Percentiles rank a stretch among this genome's conserved stretches.
Conservation (phyloP, 2,113 vertebrate species). For the Hyaena hyaena region DNA sequence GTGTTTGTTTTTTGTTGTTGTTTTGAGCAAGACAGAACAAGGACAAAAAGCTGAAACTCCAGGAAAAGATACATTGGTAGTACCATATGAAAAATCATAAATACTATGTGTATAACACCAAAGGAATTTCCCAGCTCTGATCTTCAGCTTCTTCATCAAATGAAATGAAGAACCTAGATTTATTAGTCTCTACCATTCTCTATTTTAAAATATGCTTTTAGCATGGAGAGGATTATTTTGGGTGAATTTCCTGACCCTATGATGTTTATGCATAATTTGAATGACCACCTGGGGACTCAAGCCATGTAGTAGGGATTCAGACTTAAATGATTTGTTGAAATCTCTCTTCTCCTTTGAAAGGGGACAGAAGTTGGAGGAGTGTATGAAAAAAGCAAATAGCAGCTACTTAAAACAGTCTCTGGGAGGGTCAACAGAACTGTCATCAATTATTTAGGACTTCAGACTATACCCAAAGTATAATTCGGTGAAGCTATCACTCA, state of each 20-base stretch:
- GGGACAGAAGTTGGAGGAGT: background rate
- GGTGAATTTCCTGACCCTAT: background rate
- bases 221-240: background rate
- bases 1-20: background rate
- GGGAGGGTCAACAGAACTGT: background rate
- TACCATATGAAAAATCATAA: background rate
- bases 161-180: background rate
- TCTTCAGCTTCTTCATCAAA: background rate
- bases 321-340: background rate
- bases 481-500: background rate
- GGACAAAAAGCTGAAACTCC: background rate
- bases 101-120: background rate
- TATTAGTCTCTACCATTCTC: background rate
- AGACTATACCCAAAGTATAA: background rate
- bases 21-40: background rate
- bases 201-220: background rate
- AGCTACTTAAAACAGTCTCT: background rate
- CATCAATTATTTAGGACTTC: background rate
- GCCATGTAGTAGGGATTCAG: background rate
- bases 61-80: background rate
- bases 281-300: background rate
- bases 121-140: background rate
- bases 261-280: background rate
- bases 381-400: background rate
- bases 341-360: background rate